These are phyloP conservation scores for Pseudopipra pipra DNA, from an alignment of 2,113 vertebrate genomes.

Conservation along the genomic window DNA sequence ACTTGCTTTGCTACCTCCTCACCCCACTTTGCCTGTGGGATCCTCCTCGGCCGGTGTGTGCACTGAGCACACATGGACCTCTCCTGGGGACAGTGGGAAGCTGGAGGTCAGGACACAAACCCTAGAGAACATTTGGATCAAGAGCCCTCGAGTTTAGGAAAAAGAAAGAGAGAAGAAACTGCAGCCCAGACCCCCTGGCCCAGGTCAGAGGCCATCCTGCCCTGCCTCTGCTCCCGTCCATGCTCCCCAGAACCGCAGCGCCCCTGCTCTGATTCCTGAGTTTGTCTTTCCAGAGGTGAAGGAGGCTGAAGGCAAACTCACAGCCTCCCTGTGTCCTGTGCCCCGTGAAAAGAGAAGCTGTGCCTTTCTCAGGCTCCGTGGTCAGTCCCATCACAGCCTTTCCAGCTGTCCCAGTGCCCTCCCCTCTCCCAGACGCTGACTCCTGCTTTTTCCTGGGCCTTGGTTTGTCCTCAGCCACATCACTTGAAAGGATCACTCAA, in stretches of 20 bases:
- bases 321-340: not conserved
- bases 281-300: not conserved
- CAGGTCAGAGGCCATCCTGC: no score
- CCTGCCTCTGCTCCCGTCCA: not conserved
- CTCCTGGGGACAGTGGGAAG: not conserved
- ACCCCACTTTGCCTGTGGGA: not conserved
- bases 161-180: not conserved
- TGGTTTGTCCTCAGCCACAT: not conserved
- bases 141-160: not conserved
- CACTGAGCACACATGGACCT: not conserved
- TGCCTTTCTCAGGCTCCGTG: not conserved
- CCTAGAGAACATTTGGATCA: not conserved
- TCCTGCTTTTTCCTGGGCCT: not conserved
- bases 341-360: not conserved
- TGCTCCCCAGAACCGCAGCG: not conserved
- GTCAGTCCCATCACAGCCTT: not conserved
- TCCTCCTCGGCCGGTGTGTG: not conserved
- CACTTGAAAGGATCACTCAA: not conserved
- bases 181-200: not conserved
- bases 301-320: not conserved
- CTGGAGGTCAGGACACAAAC: not conserved
- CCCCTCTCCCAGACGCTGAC: not conserved
- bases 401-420: not conserved
- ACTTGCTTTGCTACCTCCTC: not conserved
- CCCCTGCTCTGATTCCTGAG: not conserved